These are phyloP conservation scores for Scalopus aquaticus DNA, from an alignment of 2,113 vertebrate genomes.

Conservation along the genomic window DNA sequence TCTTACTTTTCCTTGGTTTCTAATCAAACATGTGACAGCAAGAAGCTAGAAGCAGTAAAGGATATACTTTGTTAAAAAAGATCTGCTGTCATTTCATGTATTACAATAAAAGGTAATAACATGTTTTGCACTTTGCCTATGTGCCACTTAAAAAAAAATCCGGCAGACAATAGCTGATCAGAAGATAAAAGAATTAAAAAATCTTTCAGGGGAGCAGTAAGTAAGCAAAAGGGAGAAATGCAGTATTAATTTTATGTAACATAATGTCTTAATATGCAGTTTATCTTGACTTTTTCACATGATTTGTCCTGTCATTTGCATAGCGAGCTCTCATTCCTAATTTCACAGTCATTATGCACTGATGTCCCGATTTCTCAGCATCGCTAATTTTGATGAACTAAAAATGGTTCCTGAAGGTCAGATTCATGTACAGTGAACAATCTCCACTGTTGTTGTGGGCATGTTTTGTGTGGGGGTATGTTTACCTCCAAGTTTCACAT, in stretches of 20 bases:
- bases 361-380: slow-evolving; percentile 96
- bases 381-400: slow-evolving; percentile 99
- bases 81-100: slow-evolving; percentile 87
- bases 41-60: slow-evolving; percentile 86
- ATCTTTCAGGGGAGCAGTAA: slow-evolving; percentile 83
- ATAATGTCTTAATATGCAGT: slow-evolving; percentile 95
- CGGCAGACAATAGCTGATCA: slow-evolving; percentile 88
- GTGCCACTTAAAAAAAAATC: slow-evolving; percentile 80
- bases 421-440: slow-evolving; percentile 76
- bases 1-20: slow-evolving; percentile 87
- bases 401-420: slow-evolving; percentile 97
- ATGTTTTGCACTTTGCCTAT: slow-evolving; percentile 88
- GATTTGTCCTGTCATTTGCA: slow-evolving; percentile 97
- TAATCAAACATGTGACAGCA: slow-evolving; percentile 87
- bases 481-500: background rate
- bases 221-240: slow-evolving; percentile 87
- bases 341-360: slow-evolving; percentile 99
- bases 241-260: slow-evolving; percentile 93
- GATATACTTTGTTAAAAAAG: slow-evolving; percentile 88
- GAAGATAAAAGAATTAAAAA: slow-evolving; percentile 85
- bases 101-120: slow-evolving; percentile 89
- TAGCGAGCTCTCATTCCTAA: slow-evolving; percentile 93
- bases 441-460: slow-evolving; percentile 70
- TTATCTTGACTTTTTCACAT: slow-evolving; percentile 97
- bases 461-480: background rate